Evolutionary conservation across 23 tunicate species (phyloP), one percentile per base, ranked within the genome.

Genomic region (Trididemnum miniatum): DNA sequence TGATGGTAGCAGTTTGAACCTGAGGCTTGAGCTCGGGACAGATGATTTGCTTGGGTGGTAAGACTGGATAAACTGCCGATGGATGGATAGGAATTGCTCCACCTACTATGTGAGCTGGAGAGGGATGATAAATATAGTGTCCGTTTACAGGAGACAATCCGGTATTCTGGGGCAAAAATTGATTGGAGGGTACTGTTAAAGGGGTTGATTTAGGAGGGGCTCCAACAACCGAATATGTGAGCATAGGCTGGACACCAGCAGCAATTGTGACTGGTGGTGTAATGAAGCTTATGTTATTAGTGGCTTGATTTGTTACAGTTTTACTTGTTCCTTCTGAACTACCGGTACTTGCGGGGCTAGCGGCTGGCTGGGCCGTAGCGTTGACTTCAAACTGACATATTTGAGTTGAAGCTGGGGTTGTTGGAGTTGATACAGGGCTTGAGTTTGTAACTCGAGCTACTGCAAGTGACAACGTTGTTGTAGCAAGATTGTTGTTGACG

Each of bases 161-260:
- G 1, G 81, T 49, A 39, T 71, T 71, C 2, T 71, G 84, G 5
- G 84, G 84, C 20, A 86, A 24, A 66, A 79, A 79, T 18, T 86
- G 90, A 28, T 79, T 78, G 2, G 90, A 51, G 29, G 84, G 59
- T 22, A 82, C 90, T 1, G 84, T 59, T 15, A 86, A 63, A 0
- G 87, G 0, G 2, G 81, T 39, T 27, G 84, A 66, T 50, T 86
- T 79, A 18, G 90, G 90, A 7, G 84, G 84, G 50, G 75, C 81
- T 1, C 80, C 82, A 20, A 82, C 73, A 20, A 91, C 80, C 0
- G 97, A 85, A 78, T 91, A 91, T 0, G 97, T 91, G 0, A 91
- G 80, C 23, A 85, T 82, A 0, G 97, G 97, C 63, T 86, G 97
- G 34, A 84, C 77, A 0, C 86, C 79, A 15, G 86, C 44, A 2